Base-by-base conservation (phyloP, 2,113 vertebrate species). In the Collichthys lucidus region DNA sequence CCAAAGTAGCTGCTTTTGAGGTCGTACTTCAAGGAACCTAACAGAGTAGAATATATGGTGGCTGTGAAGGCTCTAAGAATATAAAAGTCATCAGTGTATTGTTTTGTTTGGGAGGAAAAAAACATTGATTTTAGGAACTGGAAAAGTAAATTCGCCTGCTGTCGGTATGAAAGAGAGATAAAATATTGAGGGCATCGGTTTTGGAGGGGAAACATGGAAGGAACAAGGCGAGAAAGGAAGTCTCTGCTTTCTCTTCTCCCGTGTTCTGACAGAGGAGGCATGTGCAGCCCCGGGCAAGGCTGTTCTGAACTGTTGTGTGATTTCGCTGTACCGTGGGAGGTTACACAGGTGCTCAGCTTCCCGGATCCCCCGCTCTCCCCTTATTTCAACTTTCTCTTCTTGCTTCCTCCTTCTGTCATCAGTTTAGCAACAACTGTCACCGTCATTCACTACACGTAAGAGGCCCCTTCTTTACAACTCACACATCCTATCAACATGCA, bases 181-280 rank as follows among this genome's bases (percentile, higher is more conserved):
- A 11, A 26, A 29, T 44, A 3, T 59, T 61, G 35, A 63, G n/a
- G 20, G 1, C 11, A 20, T 29, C 20, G 56, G 56, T 29, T 62
- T 57, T 35, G 2, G 3, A 4, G 2, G 4, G 44, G n/a, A 11
- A 16, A 22, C 26, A 24, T 7, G 19, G 15, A 55, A 11, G n/a
- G 11, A 44, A 59, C 10, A 19, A 17, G 16, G 15, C 56, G 40
- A 35, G 14, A 55, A 40, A 66, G 46, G 62, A 68, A 63, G 64
- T 17, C 5, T 4, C 42, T 61, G 53, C 24, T 76, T 59, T 47
- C 56, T 74, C 42, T 44, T 70, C 50, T 31, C 17, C 57, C 64
- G 14, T 52, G 44, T 46, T 56, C 68, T 87, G 80, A 74, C 79
- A 84, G 40, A 83, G 72, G 50, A 74, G 79, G 53, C 42, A 62